phyloP scores from a whole-genome alignment of 1,140 invertebrate genomes.

The Drosophila pseudoananassae region DNA sequence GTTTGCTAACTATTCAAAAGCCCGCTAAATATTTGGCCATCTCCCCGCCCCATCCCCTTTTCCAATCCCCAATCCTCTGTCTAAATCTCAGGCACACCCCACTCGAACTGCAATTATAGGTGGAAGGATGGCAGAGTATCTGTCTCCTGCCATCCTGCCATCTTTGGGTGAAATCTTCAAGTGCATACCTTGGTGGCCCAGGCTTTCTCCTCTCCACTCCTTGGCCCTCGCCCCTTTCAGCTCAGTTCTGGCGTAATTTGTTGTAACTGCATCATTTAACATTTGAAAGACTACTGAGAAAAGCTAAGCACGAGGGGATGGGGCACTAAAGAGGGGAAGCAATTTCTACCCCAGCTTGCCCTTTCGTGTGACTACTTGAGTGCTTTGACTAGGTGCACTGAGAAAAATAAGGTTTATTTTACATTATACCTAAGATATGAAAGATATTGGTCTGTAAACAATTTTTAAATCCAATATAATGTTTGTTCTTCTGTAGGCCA shows the following conservation, averaged over 20 bases:
- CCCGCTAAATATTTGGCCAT: slow-evolving; percentile 57
- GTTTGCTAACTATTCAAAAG: slow-evolving; percentile 65
- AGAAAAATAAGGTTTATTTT: neutral
- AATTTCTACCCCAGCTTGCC: slow-evolving; percentile 37
- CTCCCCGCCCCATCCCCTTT: neutral
- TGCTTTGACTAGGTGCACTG: slow-evolving; percentile 21
- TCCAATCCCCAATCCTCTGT: slow-evolving; percentile 2
- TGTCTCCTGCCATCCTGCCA: slow-evolving; percentile 42
- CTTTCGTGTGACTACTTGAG: slow-evolving; percentile 40
- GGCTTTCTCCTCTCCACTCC: neutral
- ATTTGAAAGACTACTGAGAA: slow-evolving; percentile 71
- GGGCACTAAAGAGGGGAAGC: neutral
- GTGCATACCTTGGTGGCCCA: slow-evolving; percentile 32
- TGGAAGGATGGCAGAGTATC: slow-evolving; percentile 30
- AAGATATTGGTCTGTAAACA: too few relatives aligned
- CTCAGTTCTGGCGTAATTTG: slow-evolving; percentile 66
- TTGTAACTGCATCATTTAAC: slow-evolving; percentile 78
- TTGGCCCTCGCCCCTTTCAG: slow-evolving; percentile 3
- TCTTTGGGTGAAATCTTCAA: slow-evolving; percentile 49
- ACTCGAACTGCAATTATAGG: slow-evolving; percentile 36
- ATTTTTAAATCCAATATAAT: too few relatives aligned
- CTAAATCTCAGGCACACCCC: slow-evolving; percentile 22
- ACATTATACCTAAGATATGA: too few relatives aligned
- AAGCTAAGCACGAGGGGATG: slow-evolving; percentile 26
- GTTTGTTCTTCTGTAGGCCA: too few relatives aligned